Base-by-base conservation (phyloP, 2,888 invertebrate genomes). In the Entomobrya proxima region DNA sequence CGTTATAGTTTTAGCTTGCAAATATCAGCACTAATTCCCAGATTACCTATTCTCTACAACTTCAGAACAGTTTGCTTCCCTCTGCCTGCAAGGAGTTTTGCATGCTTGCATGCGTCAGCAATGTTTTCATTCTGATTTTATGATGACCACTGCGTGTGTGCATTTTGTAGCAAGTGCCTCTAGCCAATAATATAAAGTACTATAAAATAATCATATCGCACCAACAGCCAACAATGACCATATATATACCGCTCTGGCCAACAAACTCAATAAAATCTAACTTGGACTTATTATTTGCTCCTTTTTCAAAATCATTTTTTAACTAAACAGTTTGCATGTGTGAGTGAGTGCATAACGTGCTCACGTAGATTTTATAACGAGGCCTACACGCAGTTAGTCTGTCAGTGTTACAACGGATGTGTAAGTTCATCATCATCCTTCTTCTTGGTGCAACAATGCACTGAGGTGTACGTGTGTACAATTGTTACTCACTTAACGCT, bases 401-500 rank as follows among this genome's bases (percentile, higher is more conserved):
- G 82, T 75, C 79, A 75, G 76, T 83, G 72, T 69, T 77, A 84
- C 64, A 64, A 37, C 84, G 77, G 84, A 84, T 77, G 84, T 47
- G 61, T 83, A 47, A 69, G 69, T 47, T 47, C 47, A 24, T 69
- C 69, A 27, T 44, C 40, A 40, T 21, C 30, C 69, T n/a, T 44
- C 40, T 24, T 21, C 30, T n/a, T 64, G 64, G 64, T 35, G 64
- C 35, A 64, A 64, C 64, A 64, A 32, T 35, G 21, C 13, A 18
- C 52, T 15, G 30, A 58, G 30, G 24, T 13, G 32, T 18, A 67
- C 24, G 44, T 24, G 27, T 18, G 69, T 40, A 69, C 44, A 40
- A 69, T 69, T 44, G 44, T 64, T 21, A 58, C 37, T 64, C 37
- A 58, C 37, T 18, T n/a, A 18, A 35, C 64, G 9, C n/a, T 61